Evolutionary conservation across 2,888 invertebrate genomes (phyloP).

Genomic region (Eupithecia inturbata): DNA sequence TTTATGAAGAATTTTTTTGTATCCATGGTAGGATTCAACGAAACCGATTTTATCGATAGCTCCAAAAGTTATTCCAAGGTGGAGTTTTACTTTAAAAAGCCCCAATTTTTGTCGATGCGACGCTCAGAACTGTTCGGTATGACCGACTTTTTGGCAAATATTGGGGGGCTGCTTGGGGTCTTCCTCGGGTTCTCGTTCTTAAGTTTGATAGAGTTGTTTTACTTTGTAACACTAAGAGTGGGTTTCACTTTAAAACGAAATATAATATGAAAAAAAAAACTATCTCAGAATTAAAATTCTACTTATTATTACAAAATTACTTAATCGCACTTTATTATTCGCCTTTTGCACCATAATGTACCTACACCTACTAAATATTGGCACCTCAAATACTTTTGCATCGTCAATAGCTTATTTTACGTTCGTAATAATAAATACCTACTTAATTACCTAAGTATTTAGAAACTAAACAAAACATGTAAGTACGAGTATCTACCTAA

Average conservation of each 20-base stretch:
- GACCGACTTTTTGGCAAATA: slow-evolving; percentile 84
- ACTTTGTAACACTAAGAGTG: slow-evolving; percentile 73
- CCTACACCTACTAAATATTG: not conserved
- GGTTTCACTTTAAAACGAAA: slow-evolving; percentile 48
- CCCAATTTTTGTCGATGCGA: slow-evolving; percentile 81
- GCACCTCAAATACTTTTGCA: not conserved
- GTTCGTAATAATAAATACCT: not conserved
- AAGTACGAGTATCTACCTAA: not conserved
- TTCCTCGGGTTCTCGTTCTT: slow-evolving; percentile 83
- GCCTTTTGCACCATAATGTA: not conserved
- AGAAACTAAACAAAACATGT: not conserved
- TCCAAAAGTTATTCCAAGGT: slow-evolving; percentile 57
- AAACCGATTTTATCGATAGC: slow-evolving; percentile 18
- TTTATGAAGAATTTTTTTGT: not conserved
- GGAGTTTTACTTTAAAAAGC: slow-evolving; percentile 81
- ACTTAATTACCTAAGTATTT: not conserved
- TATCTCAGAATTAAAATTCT: not conserved
- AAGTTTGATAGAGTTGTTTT: slow-evolving; percentile 72
- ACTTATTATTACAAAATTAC: no score
- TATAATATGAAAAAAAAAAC: not conserved
- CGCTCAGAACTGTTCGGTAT: slow-evolving; percentile 83
- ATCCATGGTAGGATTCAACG: no score
- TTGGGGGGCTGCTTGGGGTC: slow-evolving; percentile 84
- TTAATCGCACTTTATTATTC: not conserved
- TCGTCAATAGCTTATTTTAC: not conserved